Evolutionary conservation across 1,140 invertebrate species (phyloP), one percentile per base, ranked within the genome.

Genomic region (Augochlora pura): DNA sequence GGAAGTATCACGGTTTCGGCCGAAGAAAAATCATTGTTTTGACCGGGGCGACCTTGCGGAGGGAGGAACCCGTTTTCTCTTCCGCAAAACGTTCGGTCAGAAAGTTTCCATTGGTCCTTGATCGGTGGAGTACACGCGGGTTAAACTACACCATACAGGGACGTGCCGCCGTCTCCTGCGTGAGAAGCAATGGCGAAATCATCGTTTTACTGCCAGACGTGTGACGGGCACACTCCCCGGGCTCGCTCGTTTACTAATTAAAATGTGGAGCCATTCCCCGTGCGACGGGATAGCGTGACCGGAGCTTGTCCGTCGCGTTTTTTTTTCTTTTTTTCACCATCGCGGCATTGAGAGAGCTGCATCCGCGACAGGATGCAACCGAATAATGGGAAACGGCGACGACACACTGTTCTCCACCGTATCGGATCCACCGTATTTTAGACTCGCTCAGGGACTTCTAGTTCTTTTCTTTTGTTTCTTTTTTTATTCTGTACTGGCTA

Each of bases 81-180:
- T 88, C 85, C 81, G 82, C 62, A 80, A 69, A 38, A 42, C 23
- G 25, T 23, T 23, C n/a, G n/a, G 18, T 54, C 60, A 80, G 27
- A 63, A 88, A 87, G 72, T 86, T 88, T 88, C 85, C 87, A 88
- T 77, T 84, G 71, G 81, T 88, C 88, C 88, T 89, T 89, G 88
- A 89, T 88, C 76, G 62, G 57, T 16, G 16, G 62, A 21, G 72
- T 80, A 1, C 71, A 70, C 72, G 57, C 77, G 83, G 84, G 80
- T 88, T 88, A 89, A 88, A 84, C 74, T 82, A 76, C 85, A 83
- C 74, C 67, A 25, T 59, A 79, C 86, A 88, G 84, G 88, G 87
- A 84, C 84, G 71, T 23, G 42, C 57, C 21, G 77, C 49, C 49
- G 57, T 27, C 42, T 66, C 49, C 14, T 49, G 73, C 49, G 49